Evolutionary conservation across 1,140 invertebrate genomes (phyloP).

Genomic region (Vanessa atalanta): DNA sequence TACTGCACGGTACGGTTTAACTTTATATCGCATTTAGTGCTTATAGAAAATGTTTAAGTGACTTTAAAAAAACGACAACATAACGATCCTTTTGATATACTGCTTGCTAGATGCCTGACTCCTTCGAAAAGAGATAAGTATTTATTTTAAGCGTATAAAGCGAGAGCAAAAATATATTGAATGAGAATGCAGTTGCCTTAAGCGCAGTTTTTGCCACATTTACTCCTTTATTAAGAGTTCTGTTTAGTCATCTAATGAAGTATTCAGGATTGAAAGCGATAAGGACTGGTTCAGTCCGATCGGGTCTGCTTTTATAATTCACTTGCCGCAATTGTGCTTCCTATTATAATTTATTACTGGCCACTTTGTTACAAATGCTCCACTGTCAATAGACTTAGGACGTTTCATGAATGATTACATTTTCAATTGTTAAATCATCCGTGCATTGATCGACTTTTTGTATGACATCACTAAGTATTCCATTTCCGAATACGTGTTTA

Average conservation of each 20-base stretch:
- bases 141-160: constrained; percentile 24
- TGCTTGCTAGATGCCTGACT: not conserved
- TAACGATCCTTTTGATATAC: not conserved
- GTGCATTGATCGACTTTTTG: not conserved
- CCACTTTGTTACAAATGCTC: constrained; percentile 34
- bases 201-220: constrained; percentile 49
- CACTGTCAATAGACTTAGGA: constrained; percentile 15
- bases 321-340: constrained; percentile 48
- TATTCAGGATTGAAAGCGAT: constrained; percentile 61
- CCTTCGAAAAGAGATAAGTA: not conserved
- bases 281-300: constrained; percentile 40
- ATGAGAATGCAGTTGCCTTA: constrained; percentile 37
- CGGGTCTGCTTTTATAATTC: constrained; percentile 41
- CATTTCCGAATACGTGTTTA: constrained; percentile 1
- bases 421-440: not conserved
- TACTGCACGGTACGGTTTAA: too few species aligned
- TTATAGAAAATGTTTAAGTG: not conserved
- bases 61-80: not conserved
- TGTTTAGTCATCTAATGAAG: constrained; percentile 75
- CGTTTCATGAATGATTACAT: not conserved
- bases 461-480: not conserved
- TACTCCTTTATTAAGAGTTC: constrained; percentile 59
- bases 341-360: constrained; percentile 58
- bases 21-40: too few species aligned
- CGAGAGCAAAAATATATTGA: constrained; percentile 24